Conservation (phyloP, 2,888 invertebrate genomes). For the Luperina nickerlii region DNA sequence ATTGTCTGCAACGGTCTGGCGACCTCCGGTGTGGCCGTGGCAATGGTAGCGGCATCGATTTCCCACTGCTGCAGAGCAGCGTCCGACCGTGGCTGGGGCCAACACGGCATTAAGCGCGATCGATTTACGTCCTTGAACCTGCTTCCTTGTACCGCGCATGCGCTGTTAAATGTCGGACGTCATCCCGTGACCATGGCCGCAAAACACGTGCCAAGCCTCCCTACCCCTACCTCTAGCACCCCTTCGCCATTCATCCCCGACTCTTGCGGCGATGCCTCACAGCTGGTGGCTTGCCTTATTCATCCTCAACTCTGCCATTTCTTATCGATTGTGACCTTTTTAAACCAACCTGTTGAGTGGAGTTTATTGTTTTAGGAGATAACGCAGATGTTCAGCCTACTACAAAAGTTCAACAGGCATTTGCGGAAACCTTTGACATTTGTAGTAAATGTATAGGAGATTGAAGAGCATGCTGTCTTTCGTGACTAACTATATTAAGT, state of each 20-base stretch:
- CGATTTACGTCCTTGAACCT: conserved; percentile 88
- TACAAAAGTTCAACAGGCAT: conserved; percentile 56
- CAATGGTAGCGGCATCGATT: conserved; percentile 79
- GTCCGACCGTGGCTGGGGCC: conserved; percentile 82
- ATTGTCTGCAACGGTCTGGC: conserved; percentile 32
- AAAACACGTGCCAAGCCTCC: conserved; percentile 78
- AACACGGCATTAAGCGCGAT: conserved; percentile 79
- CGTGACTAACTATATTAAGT: conserved; percentile 6
- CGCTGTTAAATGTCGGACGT: conserved; percentile 83
- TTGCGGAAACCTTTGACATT: conserved; percentile 71
- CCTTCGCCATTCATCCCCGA: conserved; percentile 78
- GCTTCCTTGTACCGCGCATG: conserved; percentile 78
- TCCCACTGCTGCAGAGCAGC: conserved; percentile 73
- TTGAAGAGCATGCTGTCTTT: conserved; percentile 22
- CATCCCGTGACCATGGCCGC: conserved; percentile 87
- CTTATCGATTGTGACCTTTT: conserved; percentile 83
- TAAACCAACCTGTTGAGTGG: conserved; percentile 76
- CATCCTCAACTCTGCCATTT: conserved; percentile 85
- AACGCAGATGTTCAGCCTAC: conserved; percentile 61
- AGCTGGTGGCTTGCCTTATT: conserved; percentile 71
- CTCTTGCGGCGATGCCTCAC: conserved; percentile 72
- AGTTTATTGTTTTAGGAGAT: conserved; percentile 67
- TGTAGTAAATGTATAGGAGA: conserved; percentile 44
- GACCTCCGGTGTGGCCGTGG: conserved; percentile 72
- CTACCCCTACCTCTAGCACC: conserved; percentile 61